Evolutionary conservation across 2,888 invertebrate species (phyloP), one percentile per base, ranked within the genome.

Genomic region (Himalopsyche kuldschensis): DNA sequence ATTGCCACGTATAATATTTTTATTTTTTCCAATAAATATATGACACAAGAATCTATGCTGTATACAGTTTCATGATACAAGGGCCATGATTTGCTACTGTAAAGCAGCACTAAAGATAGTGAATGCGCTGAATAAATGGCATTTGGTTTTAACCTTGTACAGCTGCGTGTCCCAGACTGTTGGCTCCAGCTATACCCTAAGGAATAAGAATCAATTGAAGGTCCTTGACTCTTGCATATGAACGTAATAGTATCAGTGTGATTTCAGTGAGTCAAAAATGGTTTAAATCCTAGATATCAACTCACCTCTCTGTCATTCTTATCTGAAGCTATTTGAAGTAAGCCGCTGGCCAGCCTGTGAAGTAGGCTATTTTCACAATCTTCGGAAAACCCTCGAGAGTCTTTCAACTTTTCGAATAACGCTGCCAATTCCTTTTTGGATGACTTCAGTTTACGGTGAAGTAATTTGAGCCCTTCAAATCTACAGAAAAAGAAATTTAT

Each of bases 331-430:
- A 94, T 90, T 85, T 92, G 91, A 55, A 94, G 91, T 11, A 96
- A 89, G 75, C 91, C 90, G 86, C 92, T 92, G 84, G 95, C 92
- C 17, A 95, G 89, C 87, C 91, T 91, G 89, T 96, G 95, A 17
- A 95, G 88, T 20, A 92, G 87, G 88, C 94, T 95, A 0, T 90
- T 90, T 46, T 90, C 90, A 87, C 94, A 94, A 86, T 95, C 94
- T 88, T 95, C 95, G 0, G 94, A 94, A 88, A 95, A 95, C 1
- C 93, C 93, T 87, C 92, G 91, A 0, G 89, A 88, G 6, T 88
- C 88, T 84, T 92, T 91, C 76, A 95, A 88, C 46, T 91, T 90
- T n/a, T 90, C 88, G 86, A 93, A 94, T 80, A 95, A 87, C 4
- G 88, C 86, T 27, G 89, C 90, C 10, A 95, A 88, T 87, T 94